Base-by-base conservation (phyloP, 2,797 vertebrate species). In the Sitta carolinensis region DNA sequence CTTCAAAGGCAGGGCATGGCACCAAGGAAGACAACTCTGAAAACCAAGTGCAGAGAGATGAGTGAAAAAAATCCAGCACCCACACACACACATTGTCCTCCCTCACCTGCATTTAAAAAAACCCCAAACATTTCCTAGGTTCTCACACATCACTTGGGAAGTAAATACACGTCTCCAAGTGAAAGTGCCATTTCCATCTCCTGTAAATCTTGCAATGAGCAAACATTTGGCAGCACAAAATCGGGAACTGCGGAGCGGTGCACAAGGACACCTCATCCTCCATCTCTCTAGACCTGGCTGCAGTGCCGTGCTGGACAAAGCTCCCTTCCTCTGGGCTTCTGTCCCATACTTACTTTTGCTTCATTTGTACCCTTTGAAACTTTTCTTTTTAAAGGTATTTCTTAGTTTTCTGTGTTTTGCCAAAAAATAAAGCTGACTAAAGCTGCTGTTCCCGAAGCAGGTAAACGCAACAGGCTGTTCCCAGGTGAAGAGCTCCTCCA, bases 401-500 rank as follows among this genome's bases (percentile, higher is more conserved):
- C 55, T 59, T 61, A 34, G 27, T 17, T 83, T 81, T 73, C 30
- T 69, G 40, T n/a, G 69, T 63, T 78, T 75, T 54, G 21, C 16
- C 4, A 42, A 87, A n/a, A 21, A 68, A 30, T 13, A 48, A 25
- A 9, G 4, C 43, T 21, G 63, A 29, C 40, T 29, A 34, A 36
- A 78, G 36, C 32, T 0, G 5, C 40, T 75, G 55, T 4, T 0
- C 52, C 27, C 47, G 50, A 69, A 43, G 58, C 0, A 0, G 12
- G n/a, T 20, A 66, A 84, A 55, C 0, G 0, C 17, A 83, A 66
- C n/a, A 48, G 21, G 29, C 51, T 90, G 57, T 57, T 77, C 48
- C 30, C 66, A 12, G 0, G 0, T 14, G 19, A 77, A 75, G 25
- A 72, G 45, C 36, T 63, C 16, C 40, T 50, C 42, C 1, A 1